Evolutionary conservation across 2,113 vertebrate species (phyloP).

Genomic region (Benitochromis conjunctus): DNA sequence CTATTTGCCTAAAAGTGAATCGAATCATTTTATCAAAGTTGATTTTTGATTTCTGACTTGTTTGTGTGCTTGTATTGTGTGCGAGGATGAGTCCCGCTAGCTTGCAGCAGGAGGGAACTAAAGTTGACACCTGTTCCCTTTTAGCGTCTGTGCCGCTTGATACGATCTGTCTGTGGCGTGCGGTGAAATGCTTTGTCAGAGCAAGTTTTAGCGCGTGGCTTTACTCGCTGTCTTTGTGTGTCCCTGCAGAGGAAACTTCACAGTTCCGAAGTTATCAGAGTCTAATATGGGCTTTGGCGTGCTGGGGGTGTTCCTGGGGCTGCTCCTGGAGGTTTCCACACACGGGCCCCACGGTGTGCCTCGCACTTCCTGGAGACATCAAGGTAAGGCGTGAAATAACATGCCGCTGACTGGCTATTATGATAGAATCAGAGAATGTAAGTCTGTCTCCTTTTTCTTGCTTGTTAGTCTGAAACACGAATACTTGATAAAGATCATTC

Average conservation of each 20-base stretch:
- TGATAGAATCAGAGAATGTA: neutral
- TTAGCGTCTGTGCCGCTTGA: neutral
- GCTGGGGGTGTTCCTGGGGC: slow-evolving; percentile 73
- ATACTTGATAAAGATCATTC: neutral
- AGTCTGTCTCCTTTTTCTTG: neutral
- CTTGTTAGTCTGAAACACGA: neutral
- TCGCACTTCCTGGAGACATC: slow-evolving; percentile 87
- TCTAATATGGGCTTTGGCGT: slow-evolving; percentile 73
- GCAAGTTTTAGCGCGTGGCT: neutral
- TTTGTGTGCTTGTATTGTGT: neutral
- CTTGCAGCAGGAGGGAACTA: slow-evolving; percentile 27
- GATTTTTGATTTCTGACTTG: neutral
- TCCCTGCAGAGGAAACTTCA: slow-evolving; percentile 75
- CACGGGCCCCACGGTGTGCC: slow-evolving; percentile 83
- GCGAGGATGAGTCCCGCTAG: neutral
- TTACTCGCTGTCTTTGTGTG: neutral
- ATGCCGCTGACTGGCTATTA: neutral
- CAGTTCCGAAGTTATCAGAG: slow-evolving; percentile 72
- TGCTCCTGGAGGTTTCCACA: slow-evolving; percentile 76
- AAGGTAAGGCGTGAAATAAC: slow-evolving; percentile 73
- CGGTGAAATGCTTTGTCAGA: neutral
- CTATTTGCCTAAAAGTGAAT: neutral
- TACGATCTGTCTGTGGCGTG: neutral
- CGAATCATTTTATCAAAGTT: neutral
- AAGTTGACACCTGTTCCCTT: neutral